Base-by-base conservation (phyloP, 2,797 vertebrate species). In the Pseudotriccus pelzelni region DNA sequence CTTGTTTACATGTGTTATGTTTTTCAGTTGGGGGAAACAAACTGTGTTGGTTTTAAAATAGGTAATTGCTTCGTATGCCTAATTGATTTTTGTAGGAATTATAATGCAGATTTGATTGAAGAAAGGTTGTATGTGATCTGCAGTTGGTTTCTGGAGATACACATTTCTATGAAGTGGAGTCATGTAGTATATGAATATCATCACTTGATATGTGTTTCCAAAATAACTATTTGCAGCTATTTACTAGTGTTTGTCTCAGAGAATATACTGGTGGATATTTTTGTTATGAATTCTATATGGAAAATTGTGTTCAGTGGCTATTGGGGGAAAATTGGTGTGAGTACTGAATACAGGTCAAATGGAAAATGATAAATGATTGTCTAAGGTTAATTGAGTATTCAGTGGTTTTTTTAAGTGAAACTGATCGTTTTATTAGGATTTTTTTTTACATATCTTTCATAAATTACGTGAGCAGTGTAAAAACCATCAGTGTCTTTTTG, bases 21-120 rank as follows among this genome's bases (percentile, higher is more conserved):
- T 90, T 84, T 91, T 75, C 87, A 93, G 49, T 89, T 97, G 95
- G 84, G 88, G 90, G 90, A 97, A 97, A 96, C 95, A 97, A 97
- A 98, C 97, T 97, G 96, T 55, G 46, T 94, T 93, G 53, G 90
- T 94, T 94, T 98, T 96, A 96, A 98, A 97, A 95, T 84, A 97
- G 93, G 90, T 96, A 97, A 97, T 98, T 97, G 97, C 91, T 97
- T 93, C 91, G 97, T 96, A 90, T 95, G 94, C 91, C 83, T 97
- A 98, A 98, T 96, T 98, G 97, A 94, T 86, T 98, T 96, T 47
- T 53, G 39, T 69, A 13, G 15, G 34, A 39, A 52, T 39, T 46
- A 94, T 94, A 97, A 90, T 94, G 84, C 52, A 95, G 93, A 96
- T 97, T 95, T 97, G 95, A 97, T 97, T 96, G 97, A 97, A 95